Conservation (phyloP, 2,113 vertebrate species). For the Procavia capensis region DNA sequence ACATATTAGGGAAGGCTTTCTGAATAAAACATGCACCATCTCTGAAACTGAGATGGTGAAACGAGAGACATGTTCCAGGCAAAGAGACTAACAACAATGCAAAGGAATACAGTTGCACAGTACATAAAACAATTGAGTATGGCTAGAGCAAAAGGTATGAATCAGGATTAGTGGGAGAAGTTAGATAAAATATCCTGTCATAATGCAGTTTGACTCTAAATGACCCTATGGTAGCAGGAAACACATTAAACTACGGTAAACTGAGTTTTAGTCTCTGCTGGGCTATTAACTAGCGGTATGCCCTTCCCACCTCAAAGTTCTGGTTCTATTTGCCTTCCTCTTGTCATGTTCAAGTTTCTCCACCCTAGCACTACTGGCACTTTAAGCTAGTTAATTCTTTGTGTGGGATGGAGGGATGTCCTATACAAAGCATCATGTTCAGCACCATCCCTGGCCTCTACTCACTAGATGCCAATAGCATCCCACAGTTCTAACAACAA, state of each 20-base stretch:
- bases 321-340: background rate
- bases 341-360: slow-evolving; percentile 16
- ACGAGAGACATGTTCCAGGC: slow-evolving; percentile 7
- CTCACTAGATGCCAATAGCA: background rate
- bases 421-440: background rate
- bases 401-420: background rate
- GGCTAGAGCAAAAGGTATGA: slow-evolving; percentile 1
- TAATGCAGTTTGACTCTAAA: background rate
- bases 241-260: background rate
- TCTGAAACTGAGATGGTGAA: background rate
- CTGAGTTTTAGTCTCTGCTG: background rate
- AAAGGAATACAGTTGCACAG: background rate
- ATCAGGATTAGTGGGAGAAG: slow-evolving; percentile 32
- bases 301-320: slow-evolving; percentile 30
- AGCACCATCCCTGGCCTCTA: background rate
- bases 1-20: slow-evolving; percentile 5
- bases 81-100: slow-evolving; percentile 21
- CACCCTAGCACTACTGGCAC: background rate
- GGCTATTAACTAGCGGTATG: background rate
- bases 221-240: background rate
- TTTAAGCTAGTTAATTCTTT: background rate
- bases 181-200: slow-evolving; percentile 10
- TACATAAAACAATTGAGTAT: slow-evolving; percentile 25
- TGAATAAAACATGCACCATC: slow-evolving; percentile 20
- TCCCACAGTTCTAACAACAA: background rate